Percentiles rank a stretch among this genome's conserved stretches.
Conservation (phyloP, 1,140 invertebrate genomes). For the Magallana gigas region DNA sequence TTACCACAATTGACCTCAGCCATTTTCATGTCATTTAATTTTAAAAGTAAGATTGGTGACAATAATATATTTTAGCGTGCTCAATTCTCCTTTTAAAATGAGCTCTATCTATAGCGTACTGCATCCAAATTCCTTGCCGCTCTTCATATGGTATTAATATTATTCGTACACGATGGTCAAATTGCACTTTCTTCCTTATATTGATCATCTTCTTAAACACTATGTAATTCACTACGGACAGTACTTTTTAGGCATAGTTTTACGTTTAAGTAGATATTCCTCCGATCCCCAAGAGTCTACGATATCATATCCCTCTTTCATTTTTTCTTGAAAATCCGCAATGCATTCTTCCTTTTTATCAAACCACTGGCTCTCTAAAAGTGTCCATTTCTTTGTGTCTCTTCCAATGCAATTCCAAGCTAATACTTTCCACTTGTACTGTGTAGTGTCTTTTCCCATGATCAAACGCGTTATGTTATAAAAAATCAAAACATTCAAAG, state of each 20-base stretch:
- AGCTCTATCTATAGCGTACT: constrained; percentile 42
- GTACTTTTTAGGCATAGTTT: constrained; percentile 40
- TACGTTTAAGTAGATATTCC: constrained; percentile 41
- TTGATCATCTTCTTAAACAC: constrained; percentile 38
- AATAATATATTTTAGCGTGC: constrained; percentile 27
- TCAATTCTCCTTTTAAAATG: constrained; percentile 39
- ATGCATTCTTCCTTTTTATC: constrained; percentile 40
- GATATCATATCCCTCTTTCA: constrained; percentile 40
- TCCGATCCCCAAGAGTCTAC: constrained; percentile 37
- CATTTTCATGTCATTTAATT: constrained; percentile 41
- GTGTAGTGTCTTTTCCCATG: constrained; percentile 39
- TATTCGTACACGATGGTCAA: constrained; percentile 39
- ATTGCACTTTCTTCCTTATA: constrained; percentile 36
- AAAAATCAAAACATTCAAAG: no score
- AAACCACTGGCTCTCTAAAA: constrained; percentile 44
- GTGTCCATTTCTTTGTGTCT: constrained; percentile 42
- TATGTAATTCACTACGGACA: constrained; percentile 20
- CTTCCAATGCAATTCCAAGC: constrained; percentile 39
- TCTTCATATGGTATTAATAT: constrained; percentile 42
- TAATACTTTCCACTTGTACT: constrained; percentile 44
- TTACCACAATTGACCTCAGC: constrained; percentile 1
- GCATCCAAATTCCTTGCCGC: constrained; percentile 42
- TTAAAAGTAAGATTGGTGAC: constrained; percentile 41
- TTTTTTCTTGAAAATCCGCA: constrained; percentile 39
- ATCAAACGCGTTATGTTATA: not conserved